Evolutionary conservation across 2,797 vertebrate species (phyloP).

Genomic region (Rhadinocentrus ornatus): DNA sequence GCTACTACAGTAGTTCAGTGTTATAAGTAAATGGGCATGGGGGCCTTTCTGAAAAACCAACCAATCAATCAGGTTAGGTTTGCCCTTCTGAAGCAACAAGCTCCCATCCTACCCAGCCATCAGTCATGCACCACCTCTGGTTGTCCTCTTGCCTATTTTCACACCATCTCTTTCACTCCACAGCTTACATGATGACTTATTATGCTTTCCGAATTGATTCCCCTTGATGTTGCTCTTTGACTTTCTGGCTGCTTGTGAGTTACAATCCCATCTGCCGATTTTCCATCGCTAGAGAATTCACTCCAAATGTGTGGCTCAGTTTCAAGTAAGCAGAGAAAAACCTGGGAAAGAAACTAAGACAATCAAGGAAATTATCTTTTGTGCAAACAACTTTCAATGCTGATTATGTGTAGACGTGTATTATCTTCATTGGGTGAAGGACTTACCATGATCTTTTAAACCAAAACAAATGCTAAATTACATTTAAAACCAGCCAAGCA

Average conservation of each 20-base stretch:
- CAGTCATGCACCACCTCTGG: constrained; percentile 76
- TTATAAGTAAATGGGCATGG: constrained; percentile 61
- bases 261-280: constrained; percentile 73
- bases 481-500: constrained; percentile 36
- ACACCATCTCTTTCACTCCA: constrained; percentile 73
- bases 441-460: constrained; percentile 34
- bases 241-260: constrained; percentile 73
- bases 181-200: constrained; percentile 76
- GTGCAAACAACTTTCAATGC: constrained; percentile 50
- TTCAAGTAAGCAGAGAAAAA: constrained; percentile 56
- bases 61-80: constrained; percentile 79
- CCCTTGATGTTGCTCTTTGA: constrained; percentile 72
- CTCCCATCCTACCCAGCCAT: constrained; percentile 68
- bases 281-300: constrained; percentile 81
- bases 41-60: constrained; percentile 60
- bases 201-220: constrained; percentile 78
- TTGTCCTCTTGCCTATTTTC: constrained; percentile 78
- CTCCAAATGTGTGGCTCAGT: constrained; percentile 81
- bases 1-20: constrained; percentile 49
- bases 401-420: constrained; percentile 20
- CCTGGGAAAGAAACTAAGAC: not conserved
- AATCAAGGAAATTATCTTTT: not conserved
- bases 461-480: not conserved
- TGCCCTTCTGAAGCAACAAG: constrained; percentile 80
- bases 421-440: constrained; percentile 41